These are phyloP conservation scores for Cheirogaleus medius DNA, from an alignment of 2,113 vertebrate genomes.

Conservation along the genomic window DNA sequence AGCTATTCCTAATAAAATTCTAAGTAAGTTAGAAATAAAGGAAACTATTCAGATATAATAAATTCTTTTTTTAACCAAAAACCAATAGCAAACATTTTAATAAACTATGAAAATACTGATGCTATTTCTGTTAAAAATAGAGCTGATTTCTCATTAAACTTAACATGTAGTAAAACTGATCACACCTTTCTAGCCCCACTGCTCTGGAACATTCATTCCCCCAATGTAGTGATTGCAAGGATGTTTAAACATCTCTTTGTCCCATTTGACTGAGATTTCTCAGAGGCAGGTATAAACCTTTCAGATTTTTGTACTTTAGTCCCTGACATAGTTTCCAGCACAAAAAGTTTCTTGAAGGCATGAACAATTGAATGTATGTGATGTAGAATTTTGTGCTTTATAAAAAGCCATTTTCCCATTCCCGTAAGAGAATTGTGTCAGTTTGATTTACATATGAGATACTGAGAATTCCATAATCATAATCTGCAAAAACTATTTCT, in stretches of 20 bases:
- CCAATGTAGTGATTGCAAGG: not conserved
- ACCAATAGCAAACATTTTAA: not conserved
- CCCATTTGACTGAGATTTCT: not conserved
- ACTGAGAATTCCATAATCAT: not conserved
- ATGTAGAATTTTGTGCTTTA: constrained; percentile 19
- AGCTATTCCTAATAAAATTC: constrained; percentile 57
- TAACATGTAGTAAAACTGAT: constrained; percentile 30
- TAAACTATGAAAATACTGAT: constrained; percentile 49
- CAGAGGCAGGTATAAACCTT: not conserved
- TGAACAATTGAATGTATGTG: not conserved
- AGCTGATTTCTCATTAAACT: constrained; percentile 41
- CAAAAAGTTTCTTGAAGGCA: not conserved
- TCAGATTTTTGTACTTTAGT: not conserved
- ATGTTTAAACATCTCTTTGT: constrained; percentile 18
- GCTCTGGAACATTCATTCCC: not conserved
- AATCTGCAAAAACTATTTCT: constrained; percentile 5
- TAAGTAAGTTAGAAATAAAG: constrained; percentile 62
- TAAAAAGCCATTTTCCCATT: not conserved
- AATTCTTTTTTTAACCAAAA: constrained; percentile 41
- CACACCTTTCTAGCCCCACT: not conserved
- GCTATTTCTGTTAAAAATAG: constrained; percentile 32
- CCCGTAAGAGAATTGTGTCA: not conserved
- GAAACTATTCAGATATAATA: constrained; percentile 61
- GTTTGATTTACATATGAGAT: constrained; percentile 23
- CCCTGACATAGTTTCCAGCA: not conserved